phyloP scores from a whole-genome alignment of 92 coral and sea anemone species.

The Phenganax subtilis region DNA sequence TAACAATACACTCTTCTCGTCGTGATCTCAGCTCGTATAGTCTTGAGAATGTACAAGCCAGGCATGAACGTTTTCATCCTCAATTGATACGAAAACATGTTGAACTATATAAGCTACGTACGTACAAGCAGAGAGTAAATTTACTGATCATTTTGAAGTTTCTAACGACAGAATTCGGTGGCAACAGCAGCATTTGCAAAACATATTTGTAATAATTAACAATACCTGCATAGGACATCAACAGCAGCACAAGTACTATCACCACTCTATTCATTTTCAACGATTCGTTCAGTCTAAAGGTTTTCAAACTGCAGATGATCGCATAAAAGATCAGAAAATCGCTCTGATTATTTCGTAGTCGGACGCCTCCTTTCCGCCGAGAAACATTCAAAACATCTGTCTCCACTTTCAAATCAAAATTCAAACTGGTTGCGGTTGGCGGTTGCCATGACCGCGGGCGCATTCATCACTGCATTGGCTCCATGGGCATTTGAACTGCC shows the following conservation, averaged over 20 bases:
- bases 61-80: not conserved
- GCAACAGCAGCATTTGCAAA: conserved; percentile 9
- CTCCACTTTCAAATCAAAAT: not conserved
- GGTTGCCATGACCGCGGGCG: conserved; percentile 20
- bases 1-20: not conserved
- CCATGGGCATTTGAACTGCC: not conserved
- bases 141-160: conserved; percentile 14
- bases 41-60: conserved; percentile 7
- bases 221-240: conserved; percentile 34
- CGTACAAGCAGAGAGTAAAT: not conserved
- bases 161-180: not conserved
- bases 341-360: conserved; percentile 15
- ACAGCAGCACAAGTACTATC: conserved; percentile 1
- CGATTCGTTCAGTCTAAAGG: not conserved
- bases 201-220: not conserved
- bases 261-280: conserved; percentile 5
- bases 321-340: conserved; percentile 15
- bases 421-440: not conserved
- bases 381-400: conserved; percentile 14
- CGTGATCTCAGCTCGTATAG: conserved; percentile 11
- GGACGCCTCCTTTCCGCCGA: conserved; percentile 3
- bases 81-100: not conserved
- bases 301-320: not conserved
- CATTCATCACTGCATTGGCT: conserved; percentile 11
- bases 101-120: not conserved